These are phyloP conservation scores for Marronus borbonicus DNA, from an alignment of 2,888 invertebrate species.

Conservation along the genomic window DNA sequence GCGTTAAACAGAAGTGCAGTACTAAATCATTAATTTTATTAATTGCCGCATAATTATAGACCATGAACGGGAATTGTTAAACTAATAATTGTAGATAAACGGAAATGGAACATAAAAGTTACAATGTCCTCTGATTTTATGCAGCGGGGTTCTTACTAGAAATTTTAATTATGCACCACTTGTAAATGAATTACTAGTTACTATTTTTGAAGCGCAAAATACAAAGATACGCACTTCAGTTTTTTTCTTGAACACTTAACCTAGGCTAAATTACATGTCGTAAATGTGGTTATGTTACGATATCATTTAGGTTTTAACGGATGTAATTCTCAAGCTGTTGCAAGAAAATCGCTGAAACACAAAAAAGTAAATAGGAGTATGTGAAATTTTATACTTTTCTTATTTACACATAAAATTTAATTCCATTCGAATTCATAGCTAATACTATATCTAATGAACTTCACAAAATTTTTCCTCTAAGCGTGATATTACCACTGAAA, in stretches of 20 bases:
- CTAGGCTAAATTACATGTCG: background rate
- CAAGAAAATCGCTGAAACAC: no score
- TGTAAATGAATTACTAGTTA: slow-evolving; percentile 14
- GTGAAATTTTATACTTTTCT: no score
- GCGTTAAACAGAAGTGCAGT: background rate
- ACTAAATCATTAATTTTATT: slow-evolving; percentile 35
- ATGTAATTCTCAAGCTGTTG: no score
- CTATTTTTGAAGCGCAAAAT: background rate
- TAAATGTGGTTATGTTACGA: background rate
- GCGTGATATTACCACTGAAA: no score
- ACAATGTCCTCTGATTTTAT: slow-evolving; percentile 11
- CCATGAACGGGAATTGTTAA: slow-evolving; percentile 4
- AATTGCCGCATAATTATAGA: slow-evolving; percentile 35
- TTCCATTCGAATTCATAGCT: no score
- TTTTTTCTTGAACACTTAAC: background rate
- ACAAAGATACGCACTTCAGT: no score
- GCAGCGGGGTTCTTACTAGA: background rate
- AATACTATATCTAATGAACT: no score
- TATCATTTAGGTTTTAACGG: background rate
- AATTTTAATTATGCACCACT: slow-evolving; percentile 23
- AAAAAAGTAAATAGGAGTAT: no score
- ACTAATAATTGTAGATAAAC: background rate
- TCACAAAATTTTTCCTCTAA: no score
- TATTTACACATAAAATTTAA: no score
- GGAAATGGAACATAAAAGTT: slow-evolving; percentile 30